Base-by-base conservation (phyloP, 2,113 vertebrate species). In the Esox niger region DNA sequence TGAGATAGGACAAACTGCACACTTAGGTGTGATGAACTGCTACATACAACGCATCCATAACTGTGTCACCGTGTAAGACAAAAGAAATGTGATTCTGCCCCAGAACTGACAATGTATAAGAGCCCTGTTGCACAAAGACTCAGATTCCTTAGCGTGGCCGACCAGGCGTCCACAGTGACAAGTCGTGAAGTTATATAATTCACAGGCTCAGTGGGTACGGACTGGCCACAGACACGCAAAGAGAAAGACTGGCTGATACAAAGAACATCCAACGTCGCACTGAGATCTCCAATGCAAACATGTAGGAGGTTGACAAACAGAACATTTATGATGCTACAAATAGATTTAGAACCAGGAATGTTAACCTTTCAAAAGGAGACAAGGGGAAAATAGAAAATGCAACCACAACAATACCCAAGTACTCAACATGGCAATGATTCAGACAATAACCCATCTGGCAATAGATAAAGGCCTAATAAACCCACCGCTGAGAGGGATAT, bases 161-260 rank as follows among this genome's bases (percentile, higher is more conserved):
- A 76, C 74, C 80, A 86, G 79, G 78, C 82, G 85, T 84, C 83
- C 66, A 71, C 78, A 82, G 83, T 79, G 74, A 87, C 78, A 71
- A 84, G 76, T 64, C 76, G 63, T 80, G 74, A 25, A 33, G 80
- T 88, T 89, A 88, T 84, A 85, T 87, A 90, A 90, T 78, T 78
- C 74, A 66, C 79, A 79, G 62, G 79, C 61, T 58, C 70, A 71
- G 69, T 11, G 74, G 74, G 58, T 66, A 71, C 63, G 74, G 68
- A 68, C 76, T 68, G 77, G 85, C 71, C 79, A 70, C 72, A 15
- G 66, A 78, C 3, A 43, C 38, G 17, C 38, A 43, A 15, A 43
- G 38, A 15, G 38, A 43, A 15, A 43, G 71, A 82, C 66, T 78
- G 79, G 70, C 85, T 80, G 81, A 86, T 76, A 84, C 76, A 79